Evolutionary conservation across 2,113 vertebrate species (phyloP).

Genomic region (Bufo gargarizans): DNA sequence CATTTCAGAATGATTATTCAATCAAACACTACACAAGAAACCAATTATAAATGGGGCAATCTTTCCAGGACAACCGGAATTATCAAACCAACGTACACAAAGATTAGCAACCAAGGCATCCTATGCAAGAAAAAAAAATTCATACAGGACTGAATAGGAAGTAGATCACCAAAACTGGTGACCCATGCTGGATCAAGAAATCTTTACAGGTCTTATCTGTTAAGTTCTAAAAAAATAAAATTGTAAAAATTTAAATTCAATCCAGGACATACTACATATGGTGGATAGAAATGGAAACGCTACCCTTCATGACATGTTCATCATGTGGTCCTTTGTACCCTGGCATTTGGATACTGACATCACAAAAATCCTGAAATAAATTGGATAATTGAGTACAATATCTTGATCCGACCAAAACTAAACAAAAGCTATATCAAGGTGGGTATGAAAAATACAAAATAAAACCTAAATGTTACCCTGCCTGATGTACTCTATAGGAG

Average conservation of each 20-base stretch:
- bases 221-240: not conserved
- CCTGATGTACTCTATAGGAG: too few relatives aligned
- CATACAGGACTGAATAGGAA: not conserved
- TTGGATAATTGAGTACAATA: not conserved
- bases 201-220: not conserved
- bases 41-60: constrained; percentile 34
- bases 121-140: not conserved
- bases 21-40: constrained; percentile 31
- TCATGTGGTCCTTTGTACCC: too few relatives aligned
- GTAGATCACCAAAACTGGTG: not conserved
- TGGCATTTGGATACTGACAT: not conserved
- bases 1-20: constrained; percentile 4
- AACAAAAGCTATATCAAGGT: not conserved
- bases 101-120: not conserved
- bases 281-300: too few relatives aligned
- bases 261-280: too few relatives aligned
- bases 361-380: too few relatives aligned
- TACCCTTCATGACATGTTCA: too few relatives aligned
- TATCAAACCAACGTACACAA: not conserved
- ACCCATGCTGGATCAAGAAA: not conserved
- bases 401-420: not conserved
- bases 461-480: not conserved
- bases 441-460: not conserved
- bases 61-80: constrained; percentile 15
- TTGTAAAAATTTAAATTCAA: too few relatives aligned